These are phyloP conservation scores for Luperina nickerlii DNA, from an alignment of 2,888 invertebrate genomes.

Conservation along the genomic window DNA sequence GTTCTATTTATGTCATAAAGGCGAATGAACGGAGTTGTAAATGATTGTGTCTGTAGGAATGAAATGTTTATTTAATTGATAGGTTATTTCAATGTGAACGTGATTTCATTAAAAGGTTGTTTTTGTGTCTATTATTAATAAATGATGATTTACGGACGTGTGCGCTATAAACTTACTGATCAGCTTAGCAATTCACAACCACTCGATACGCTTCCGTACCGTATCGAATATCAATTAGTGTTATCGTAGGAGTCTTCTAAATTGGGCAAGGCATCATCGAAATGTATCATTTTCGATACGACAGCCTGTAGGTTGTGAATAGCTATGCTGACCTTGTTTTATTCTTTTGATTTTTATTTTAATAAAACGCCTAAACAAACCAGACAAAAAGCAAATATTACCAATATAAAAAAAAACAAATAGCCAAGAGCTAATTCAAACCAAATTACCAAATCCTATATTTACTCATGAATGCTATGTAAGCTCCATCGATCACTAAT, in stretches of 20 bases:
- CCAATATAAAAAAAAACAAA: background rate
- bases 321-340: too few species aligned
- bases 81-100: background rate
- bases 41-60: slow-evolving; percentile 11
- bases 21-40: slow-evolving; percentile 35
- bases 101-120: background rate
- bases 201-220: too few species aligned
- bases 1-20: slow-evolving; percentile 35
- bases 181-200: background rate
- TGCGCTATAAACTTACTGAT: background rate
- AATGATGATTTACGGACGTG: background rate
- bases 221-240: too few species aligned
- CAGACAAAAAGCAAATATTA: background rate
- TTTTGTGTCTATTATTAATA: background rate
- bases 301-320: too few species aligned
- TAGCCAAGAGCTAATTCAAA: background rate
- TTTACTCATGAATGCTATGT: slow-evolving; percentile 23
- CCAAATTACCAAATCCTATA: slow-evolving; percentile 22
- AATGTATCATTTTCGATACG: too few species aligned
- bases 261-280: too few species aligned
- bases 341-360: background rate
- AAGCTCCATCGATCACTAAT: background rate
- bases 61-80: slow-evolving; percentile 28
- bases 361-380: background rate
- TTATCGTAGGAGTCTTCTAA: too few species aligned